These are phyloP conservation scores for Colletes collaris DNA, from an alignment of 2,888 invertebrate species.

Conservation along the genomic window DNA sequence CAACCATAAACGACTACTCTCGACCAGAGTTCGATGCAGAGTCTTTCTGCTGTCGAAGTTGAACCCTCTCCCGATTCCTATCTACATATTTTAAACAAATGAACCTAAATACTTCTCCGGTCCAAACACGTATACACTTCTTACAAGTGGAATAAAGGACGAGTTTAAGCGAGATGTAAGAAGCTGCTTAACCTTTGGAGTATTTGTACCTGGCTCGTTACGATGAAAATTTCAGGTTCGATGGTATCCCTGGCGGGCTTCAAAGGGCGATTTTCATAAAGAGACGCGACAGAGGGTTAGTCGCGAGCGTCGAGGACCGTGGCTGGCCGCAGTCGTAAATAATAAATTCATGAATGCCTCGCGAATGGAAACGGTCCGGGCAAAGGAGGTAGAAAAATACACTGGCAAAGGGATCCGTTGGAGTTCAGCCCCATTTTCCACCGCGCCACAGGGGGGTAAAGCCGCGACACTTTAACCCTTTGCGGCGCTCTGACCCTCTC, in stretches of 20 bases:
- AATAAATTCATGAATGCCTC: conserved; percentile 30
- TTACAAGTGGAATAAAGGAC: too few relatives aligned
- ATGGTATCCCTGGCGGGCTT: neutral
- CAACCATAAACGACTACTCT: too few relatives aligned
- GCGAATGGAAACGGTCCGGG: neutral
- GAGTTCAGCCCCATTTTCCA: neutral
- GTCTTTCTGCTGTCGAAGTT: too few relatives aligned
- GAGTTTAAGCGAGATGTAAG: too few relatives aligned
- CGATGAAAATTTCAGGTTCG: conserved; percentile 30
- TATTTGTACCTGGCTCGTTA: conserved; percentile 16
- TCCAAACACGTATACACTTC: too few relatives aligned
- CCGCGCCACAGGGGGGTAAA: neutral
- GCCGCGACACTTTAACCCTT: conserved; percentile 42
- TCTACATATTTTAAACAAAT: too few relatives aligned
- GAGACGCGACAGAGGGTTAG: too few relatives aligned
- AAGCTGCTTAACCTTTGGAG: too few relatives aligned
- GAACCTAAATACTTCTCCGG: too few relatives aligned
- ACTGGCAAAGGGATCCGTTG: conserved; percentile 11
- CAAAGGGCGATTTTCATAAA: conserved; percentile 21
- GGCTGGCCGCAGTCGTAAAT: conserved; percentile 29
- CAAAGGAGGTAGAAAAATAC: conserved; percentile 21
- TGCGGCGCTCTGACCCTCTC: conserved; percentile 17
- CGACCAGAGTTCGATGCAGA: too few relatives aligned
- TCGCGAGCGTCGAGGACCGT: neutral
- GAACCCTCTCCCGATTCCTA: too few relatives aligned